Base-by-base conservation (phyloP, 2,797 vertebrate species). In the Trachops cirrhosus region DNA sequence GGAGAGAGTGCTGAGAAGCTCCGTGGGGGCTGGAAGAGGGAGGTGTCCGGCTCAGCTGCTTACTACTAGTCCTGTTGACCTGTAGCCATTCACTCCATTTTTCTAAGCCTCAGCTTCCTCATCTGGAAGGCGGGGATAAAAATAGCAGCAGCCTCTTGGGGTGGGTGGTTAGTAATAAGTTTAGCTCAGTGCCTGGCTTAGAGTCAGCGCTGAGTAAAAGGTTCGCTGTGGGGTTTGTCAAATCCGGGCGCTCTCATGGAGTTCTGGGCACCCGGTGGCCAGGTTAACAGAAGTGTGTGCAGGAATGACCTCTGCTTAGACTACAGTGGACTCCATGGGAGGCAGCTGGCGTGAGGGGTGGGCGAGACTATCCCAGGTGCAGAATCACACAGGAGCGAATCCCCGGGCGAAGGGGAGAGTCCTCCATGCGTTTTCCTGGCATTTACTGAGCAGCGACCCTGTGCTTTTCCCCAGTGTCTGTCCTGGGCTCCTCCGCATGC, bases 61-160 rank as follows among this genome's bases (percentile, higher is more conserved):
- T 39, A 21, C 29, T 18, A 9, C 59, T 57, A 26, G 26, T 32
- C 0, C 0, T 37, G 54, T 52, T 37, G 91, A 74, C 18, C 34
- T 52, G 29, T 10, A 21, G 44, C 67, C 85, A 21, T 22, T 37
- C 34, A 16, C 67, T 71, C 32, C 8, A 67, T 50, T n/a, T 97
- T 80, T 44, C 19, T n/a, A 86, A 78, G 78, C 79, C 57, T 97
- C 57, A 48, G 82, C 85, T 89, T 92, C 64, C 83, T 77, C 75
- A 54, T 84, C 75, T 80, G 95, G 91, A 88, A 83, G 79, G 74
- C 32, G 32, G 79, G 19, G 8, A 26, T 41, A 46, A 84, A 67
- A 68, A 39, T 21, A 57, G 50, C 1, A 0, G n/a, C 44, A 3
- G 37, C 15, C 70, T 67, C 73, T 44, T 21, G 9, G 57, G 39